Evolutionary conservation across 2,113 vertebrate genomes (phyloP).

Genomic region (Nyctibius bracteatus): DNA sequence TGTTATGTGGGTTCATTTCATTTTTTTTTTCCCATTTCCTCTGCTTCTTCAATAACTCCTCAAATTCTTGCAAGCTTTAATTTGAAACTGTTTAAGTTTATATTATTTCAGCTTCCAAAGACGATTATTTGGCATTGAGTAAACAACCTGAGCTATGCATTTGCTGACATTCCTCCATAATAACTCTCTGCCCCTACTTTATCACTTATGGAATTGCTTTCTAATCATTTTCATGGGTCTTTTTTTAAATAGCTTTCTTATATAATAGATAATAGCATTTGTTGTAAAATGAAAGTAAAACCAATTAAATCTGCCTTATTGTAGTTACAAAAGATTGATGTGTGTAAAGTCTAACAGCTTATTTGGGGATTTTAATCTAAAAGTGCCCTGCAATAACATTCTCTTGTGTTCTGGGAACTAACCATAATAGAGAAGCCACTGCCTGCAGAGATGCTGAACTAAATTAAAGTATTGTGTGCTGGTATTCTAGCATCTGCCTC

Average conservation of each 20-base stretch:
- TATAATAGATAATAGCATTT: constrained; percentile 29
- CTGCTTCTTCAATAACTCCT: neutral
- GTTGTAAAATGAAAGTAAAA: constrained; percentile 43
- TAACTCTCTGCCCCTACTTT: neutral
- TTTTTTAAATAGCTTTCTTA: constrained; percentile 9
- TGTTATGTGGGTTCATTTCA: neutral
- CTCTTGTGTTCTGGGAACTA: constrained; percentile 25
- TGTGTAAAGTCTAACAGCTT: constrained; percentile 40
- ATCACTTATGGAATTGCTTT: neutral
- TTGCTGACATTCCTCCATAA: constrained; percentile 1
- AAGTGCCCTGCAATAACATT: constrained; percentile 27
- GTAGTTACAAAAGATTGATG: constrained; percentile 43
- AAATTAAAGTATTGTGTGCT: constrained; percentile 56
- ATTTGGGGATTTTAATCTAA: constrained; percentile 50
- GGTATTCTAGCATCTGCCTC: constrained; percentile 42
- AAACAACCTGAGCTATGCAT: neutral
- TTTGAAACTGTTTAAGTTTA: constrained; percentile 16
- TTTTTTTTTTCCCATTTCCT: neutral
- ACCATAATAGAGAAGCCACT: constrained; percentile 32
- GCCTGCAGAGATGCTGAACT: constrained; percentile 59
- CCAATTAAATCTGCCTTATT: constrained; percentile 42
- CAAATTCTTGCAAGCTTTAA: neutral
- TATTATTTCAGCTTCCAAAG: constrained; percentile 8
- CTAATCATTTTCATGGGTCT: neutral
- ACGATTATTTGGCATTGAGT: neutral